These are phyloP conservation scores for Dasypus novemcinctus DNA, from an alignment of 2,113 vertebrate genomes.

Conservation along the genomic window DNA sequence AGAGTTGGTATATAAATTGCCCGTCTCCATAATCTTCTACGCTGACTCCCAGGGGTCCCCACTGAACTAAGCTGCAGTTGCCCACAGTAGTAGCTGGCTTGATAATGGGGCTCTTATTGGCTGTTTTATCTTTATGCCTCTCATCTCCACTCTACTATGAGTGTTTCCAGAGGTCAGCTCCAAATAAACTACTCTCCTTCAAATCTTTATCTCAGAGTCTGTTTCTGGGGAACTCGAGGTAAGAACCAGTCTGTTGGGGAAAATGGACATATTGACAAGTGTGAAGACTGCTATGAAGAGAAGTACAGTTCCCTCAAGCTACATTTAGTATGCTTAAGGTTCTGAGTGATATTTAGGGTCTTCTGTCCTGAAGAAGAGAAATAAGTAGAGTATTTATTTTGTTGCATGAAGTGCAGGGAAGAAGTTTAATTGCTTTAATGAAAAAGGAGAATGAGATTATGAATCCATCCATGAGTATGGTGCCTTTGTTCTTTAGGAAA, in stretches of 20 bases:
- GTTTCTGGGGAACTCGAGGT: no score
- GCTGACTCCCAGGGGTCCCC: background rate
- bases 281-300: background rate
- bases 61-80: background rate
- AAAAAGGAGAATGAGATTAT: background rate
- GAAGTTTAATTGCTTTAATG: background rate
- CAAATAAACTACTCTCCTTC: background rate
- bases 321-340: conserved; percentile 23
- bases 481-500: background rate
- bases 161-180: conserved; percentile 27
- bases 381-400: background rate
- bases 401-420: background rate
- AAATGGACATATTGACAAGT: background rate
- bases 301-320: background rate
- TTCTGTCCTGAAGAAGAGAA: background rate
- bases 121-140: conserved; percentile 3
- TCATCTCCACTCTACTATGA: background rate
- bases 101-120: background rate
- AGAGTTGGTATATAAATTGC: background rate
- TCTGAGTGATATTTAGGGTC: background rate
- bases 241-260: background rate
- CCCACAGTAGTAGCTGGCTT: background rate
- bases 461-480: background rate
- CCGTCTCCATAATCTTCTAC: background rate
- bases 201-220: background rate